A percentile compares a stretch with the other conserved stretches of the same genome.
These are phyloP conservation scores for Trididemnum nubilum DNA, from an alignment of 23 tunicate genomes.

Conservation along the genomic window DNA sequence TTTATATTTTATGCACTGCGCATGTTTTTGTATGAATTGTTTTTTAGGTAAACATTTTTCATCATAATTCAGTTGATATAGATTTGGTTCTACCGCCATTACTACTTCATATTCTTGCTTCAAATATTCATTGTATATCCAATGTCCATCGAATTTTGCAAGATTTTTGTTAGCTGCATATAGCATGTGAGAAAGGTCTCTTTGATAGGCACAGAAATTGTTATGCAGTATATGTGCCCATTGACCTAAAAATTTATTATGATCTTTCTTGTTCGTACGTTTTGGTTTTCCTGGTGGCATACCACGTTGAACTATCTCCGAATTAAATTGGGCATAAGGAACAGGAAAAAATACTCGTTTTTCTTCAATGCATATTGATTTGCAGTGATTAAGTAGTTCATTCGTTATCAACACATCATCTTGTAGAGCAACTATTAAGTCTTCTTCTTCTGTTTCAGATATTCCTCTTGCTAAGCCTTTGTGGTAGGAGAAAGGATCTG, in stretches of 20 bases:
- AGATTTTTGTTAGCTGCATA: neutral
- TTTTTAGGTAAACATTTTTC: conserved; percentile 30
- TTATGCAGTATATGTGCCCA: conserved; percentile 67
- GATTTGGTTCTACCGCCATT: conserved; percentile 61
- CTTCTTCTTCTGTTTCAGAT: conserved; percentile 17
- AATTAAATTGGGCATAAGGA: conserved; percentile 76
- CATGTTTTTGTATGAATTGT: conserved; percentile 5
- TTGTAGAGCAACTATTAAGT: conserved; percentile 44
- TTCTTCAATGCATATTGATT: conserved; percentile 22
- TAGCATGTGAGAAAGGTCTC: neutral
- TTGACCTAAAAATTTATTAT: conserved; percentile 82
- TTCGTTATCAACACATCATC: conserved; percentile 35
- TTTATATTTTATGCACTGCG: conserved; percentile 48
- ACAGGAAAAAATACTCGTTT: conserved; percentile 81
- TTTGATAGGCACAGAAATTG: conserved; percentile 46
- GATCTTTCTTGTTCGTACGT: conserved; percentile 64
- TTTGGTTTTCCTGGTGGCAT: conserved; percentile 96
- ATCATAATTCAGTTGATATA: conserved; percentile 20
- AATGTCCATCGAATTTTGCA: neutral
- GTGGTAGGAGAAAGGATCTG: conserved; percentile 30
- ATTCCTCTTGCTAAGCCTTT: conserved; percentile 25
- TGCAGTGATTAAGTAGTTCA: conserved; percentile 47
- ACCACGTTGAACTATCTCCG: conserved; percentile 62
- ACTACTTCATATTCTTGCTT: conserved; percentile 54
- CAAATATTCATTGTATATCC: conserved; percentile 62